Evolutionary conservation across 2,113 vertebrate genomes (phyloP), one percentile per base, ranked within the genome.

Genomic region (Sinocyclocheilus anophthalmus): DNA sequence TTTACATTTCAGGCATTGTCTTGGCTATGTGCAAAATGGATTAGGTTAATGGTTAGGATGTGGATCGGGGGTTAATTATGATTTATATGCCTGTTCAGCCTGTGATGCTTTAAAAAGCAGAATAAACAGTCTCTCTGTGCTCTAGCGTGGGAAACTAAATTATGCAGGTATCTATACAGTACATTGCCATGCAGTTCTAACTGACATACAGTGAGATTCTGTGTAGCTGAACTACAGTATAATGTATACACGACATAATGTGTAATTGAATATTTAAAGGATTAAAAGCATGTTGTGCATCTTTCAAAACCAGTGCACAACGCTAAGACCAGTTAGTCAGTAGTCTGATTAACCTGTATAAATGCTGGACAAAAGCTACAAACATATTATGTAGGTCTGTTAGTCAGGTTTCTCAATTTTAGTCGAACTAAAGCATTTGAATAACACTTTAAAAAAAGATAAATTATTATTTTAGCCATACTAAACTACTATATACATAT

Each of bases 21-120:
- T 26, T 33, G 65, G 33, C 12, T 22, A 50, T 50, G 69, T 82
- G 79, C 39, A 70, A 82, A 82, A 70, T 53, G 16, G 26, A 26
- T 69, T 65, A 24, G 57, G 78, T 26, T 45, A 45, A 80, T 63
- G 57, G 78, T 45, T 42, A 63, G 57, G 78, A 45, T 63, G 63
- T 33, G 45, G 14, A 53, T 33, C 26, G 1, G 80, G 80, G 80
- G 80, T 82, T 82, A 69, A 82, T 82, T 82, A 53, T 69, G 80
- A 82, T 70, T 82, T 82, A 82, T 65, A 26, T 26, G 59, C 39
- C n/a, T 81, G 33, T 81, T 65, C 13, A 81, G 39, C 37, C 39
- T 16, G 18, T 61, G 59, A 81, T 81, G n/a, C n/a, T 65, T 65
- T 81, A 18, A 48, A n/a, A 70, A 14, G 11, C 18, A 82, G 24